Percentiles rank a stretch among this genome's conserved stretches.
phyloP scores from a whole-genome alignment of 2,888 invertebrate genomes.

The Sussaba pulchella region DNA sequence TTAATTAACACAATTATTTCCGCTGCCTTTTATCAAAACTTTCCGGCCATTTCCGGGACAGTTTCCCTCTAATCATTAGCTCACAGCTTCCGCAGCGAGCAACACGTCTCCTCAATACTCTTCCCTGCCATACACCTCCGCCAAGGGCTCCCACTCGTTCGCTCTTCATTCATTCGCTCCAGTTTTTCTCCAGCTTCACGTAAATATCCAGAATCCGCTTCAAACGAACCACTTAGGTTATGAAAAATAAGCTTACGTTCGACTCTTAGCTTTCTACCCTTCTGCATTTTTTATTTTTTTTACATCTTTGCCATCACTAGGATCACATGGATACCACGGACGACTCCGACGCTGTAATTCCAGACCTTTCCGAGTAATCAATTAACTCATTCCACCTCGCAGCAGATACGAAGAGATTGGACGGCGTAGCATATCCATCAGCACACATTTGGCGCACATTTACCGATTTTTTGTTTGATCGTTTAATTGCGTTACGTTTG shows the following conservation, averaged over 20 bases:
- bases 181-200: slow-evolving; percentile 24
- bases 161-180: slow-evolving; percentile 38
- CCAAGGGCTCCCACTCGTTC: too few relatives aligned
- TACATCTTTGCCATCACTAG: slow-evolving; percentile 72
- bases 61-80: slow-evolving; percentile 48
- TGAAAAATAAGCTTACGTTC: slow-evolving; percentile 60
- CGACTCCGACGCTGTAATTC: slow-evolving; percentile 41
- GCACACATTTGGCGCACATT: slow-evolving; percentile 29
- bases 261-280: slow-evolving; percentile 8
- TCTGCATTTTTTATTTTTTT: slow-evolving; percentile 48
- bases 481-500: slow-evolving; percentile 33
- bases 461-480: slow-evolving; percentile 40
- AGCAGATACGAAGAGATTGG: slow-evolving; percentile 18
- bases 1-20: slow-evolving; percentile 5
- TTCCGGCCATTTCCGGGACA: slow-evolving; percentile 28
- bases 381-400: slow-evolving; percentile 49
- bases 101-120: slow-evolving; percentile 10
- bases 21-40: slow-evolving; percentile 26
- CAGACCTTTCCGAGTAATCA: slow-evolving; percentile 58
- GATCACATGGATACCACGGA: slow-evolving; percentile 70
- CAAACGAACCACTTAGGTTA: slow-evolving; percentile 70
- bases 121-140: slow-evolving; percentile 3
- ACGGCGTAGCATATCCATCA: slow-evolving; percentile 10
- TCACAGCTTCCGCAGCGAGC: slow-evolving; percentile 5
- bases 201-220: slow-evolving; percentile 49